Conservation (phyloP, 1,140 invertebrate genomes). For the Drosophila nannoptera region DNA sequence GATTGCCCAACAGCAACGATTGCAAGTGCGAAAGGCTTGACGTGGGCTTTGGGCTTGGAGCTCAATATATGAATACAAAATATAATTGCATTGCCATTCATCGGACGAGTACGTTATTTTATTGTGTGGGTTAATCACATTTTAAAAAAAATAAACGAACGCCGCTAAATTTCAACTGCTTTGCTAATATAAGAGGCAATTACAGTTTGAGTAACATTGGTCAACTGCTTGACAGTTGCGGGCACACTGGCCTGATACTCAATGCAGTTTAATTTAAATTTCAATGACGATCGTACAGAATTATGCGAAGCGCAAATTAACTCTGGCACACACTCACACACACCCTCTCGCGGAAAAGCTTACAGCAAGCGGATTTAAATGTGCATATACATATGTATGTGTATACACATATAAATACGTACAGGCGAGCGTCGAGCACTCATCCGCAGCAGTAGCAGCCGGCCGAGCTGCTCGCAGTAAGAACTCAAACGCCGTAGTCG, state of each 20-base stretch:
- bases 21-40: neutral
- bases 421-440: slow-evolving; percentile 5
- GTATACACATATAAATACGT: no score
- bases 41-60: neutral
- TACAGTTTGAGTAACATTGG: slow-evolving; percentile 12
- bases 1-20: slow-evolving; percentile 6
- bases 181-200: neutral
- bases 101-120: no score
- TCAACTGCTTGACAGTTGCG: slow-evolving; percentile 10
- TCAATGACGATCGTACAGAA: slow-evolving; percentile 59
- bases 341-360: no score
- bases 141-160: neutral
- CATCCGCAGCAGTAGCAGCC: slow-evolving; percentile 10
- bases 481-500: slow-evolving; percentile 27
- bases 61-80: neutral
- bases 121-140: no score
- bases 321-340: slow-evolving; percentile 20
- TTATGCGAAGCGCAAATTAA: slow-evolving; percentile 64
- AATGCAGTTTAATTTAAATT: slow-evolving; percentile 60
- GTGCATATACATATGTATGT: slow-evolving; percentile 2
- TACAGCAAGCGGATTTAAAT: no score
- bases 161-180: neutral
- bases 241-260: slow-evolving; percentile 14
- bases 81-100: no score
- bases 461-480: neutral